Evolutionary conservation across 2,113 vertebrate genomes (phyloP), one percentile per base, ranked within the genome.

Genomic region (Leiothrix lutea): DNA sequence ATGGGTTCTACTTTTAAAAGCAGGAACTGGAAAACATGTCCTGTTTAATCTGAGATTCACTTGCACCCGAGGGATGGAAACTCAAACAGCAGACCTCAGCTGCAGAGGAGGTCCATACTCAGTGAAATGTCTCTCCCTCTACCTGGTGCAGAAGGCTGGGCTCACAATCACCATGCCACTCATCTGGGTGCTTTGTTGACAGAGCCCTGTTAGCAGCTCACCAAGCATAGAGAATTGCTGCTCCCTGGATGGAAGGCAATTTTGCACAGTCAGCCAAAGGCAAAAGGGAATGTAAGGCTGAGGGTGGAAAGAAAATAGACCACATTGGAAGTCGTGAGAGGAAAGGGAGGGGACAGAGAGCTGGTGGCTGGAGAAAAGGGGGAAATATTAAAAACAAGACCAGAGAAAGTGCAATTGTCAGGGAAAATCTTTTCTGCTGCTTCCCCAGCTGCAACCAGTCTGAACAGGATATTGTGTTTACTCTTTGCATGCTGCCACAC

Each of bases 1-100:
- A 95, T 92, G 65, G 44, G 53, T 94, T 96, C 96, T 95, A 91
- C 95, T 88, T 95, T 96, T 94, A 94, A 94, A 96, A 96, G 91
- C 80, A 88, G 88, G 40, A 95, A 91, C 62, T 62, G 35, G 57
- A 87, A 93, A 90, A 88, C 75, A 69, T 77, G 72, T 81, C 75
- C 51, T 45, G 12, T 57, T 93, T 96, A 96, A 90, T 80, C 72
- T 58, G 78, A 89, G 70, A 92, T 82, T 90, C 89, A 58, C 78
- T 88, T 85, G 75, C 40, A 94, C 36, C 66, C 2, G 0, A 66
- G 66, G 61, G 74, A 86, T 88, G 86, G 92, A 93, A 96, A 69
- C n/a, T 92, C 81, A 84, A 92, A 89, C 48, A 86, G 69, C 80
- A 95, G 74, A 48, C 22, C 58, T 74, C 45, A 50, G 72, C 48